Conservation (phyloP, 2,797 vertebrate genomes). For the Etheostoma nigrum region DNA sequence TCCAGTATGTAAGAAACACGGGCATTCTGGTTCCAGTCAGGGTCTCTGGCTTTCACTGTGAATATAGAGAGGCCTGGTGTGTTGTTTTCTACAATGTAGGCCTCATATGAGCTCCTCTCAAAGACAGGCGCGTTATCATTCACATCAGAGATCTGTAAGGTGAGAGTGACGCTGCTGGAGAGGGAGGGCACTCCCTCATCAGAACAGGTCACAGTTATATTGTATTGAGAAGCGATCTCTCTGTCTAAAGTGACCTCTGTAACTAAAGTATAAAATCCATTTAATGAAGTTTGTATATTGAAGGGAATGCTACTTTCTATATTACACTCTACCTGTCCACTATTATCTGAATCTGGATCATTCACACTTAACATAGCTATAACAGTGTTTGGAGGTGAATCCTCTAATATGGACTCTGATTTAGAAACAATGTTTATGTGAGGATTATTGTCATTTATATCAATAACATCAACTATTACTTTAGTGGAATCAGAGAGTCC, state of each 20-base stretch:
- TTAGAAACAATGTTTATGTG: conserved; percentile 78
- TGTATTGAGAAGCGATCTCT: conserved; percentile 72
- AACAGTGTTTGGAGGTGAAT: conserved; percentile 68
- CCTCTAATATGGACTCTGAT: conserved; percentile 76
- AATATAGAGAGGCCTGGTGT: conserved; percentile 67
- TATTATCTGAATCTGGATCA: conserved; percentile 82
- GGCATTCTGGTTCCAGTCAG: conserved; percentile 40
- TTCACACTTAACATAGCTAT: conserved; percentile 83
- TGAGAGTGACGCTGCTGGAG: conserved; percentile 81
- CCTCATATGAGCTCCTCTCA: conserved; percentile 74
- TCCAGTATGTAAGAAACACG: too few relatives aligned
- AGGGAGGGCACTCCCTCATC: conserved; percentile 83
- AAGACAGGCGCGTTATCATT: conserved; percentile 85
- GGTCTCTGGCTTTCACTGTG: conserved; percentile 66
- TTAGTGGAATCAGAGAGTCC: conserved; percentile 79
- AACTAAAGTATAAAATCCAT: conserved; percentile 76
- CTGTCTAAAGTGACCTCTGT: conserved; percentile 75
- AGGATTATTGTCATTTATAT: conserved; percentile 85
- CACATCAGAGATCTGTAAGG: conserved; percentile 81
- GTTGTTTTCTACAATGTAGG: conserved; percentile 72
- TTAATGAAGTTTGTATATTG: conserved; percentile 68
- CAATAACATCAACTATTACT: conserved; percentile 78
- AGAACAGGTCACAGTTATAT: conserved; percentile 79
- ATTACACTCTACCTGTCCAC: conserved; percentile 77
- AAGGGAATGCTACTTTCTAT: conserved; percentile 67